These are phyloP conservation scores for Pseudococcus longispinus DNA, from an alignment of 2,888 invertebrate species.

Conservation along the genomic window DNA sequence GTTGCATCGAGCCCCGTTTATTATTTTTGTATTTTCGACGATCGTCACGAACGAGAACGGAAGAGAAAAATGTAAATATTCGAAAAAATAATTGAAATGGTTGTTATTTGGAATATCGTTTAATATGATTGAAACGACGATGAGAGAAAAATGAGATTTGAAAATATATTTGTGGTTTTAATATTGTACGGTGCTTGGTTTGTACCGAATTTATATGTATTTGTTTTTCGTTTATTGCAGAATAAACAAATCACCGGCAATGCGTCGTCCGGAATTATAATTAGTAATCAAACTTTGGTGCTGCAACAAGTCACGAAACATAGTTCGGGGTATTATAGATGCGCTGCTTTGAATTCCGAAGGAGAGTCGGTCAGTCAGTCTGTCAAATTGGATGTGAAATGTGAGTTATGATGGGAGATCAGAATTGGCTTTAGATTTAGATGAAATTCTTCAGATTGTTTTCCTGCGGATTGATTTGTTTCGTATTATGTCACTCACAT, in stretches of 20 bases:
- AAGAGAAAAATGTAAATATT: not conserved
- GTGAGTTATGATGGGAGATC: constrained; percentile 59
- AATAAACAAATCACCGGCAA: constrained; percentile 58
- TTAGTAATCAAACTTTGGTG: constrained; percentile 60
- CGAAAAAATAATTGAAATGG: not conserved
- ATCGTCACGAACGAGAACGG: not conserved
- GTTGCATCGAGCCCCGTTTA: not conserved
- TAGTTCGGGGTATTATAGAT: constrained; percentile 60
- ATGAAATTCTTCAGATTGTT: no score
- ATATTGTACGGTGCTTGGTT: not conserved
- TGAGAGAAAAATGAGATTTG: not conserved
- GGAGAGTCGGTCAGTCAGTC: constrained; percentile 60
- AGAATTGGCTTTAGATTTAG: no score
- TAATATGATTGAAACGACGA: not conserved
- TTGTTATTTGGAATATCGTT: not conserved
- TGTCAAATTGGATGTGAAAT: constrained; percentile 60
- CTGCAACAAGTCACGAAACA: constrained; percentile 60
- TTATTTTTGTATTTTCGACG: constrained; percentile 10
- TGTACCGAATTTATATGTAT: not conserved
- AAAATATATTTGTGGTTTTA: not conserved
- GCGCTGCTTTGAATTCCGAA: constrained; percentile 60
- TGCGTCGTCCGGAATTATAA: constrained; percentile 58
- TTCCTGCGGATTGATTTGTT: no score
- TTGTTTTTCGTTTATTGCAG: constrained; percentile 42
- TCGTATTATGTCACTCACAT: no score